Conservation (phyloP, 2,888 invertebrate genomes). For the Mamestra brassicae region DNA sequence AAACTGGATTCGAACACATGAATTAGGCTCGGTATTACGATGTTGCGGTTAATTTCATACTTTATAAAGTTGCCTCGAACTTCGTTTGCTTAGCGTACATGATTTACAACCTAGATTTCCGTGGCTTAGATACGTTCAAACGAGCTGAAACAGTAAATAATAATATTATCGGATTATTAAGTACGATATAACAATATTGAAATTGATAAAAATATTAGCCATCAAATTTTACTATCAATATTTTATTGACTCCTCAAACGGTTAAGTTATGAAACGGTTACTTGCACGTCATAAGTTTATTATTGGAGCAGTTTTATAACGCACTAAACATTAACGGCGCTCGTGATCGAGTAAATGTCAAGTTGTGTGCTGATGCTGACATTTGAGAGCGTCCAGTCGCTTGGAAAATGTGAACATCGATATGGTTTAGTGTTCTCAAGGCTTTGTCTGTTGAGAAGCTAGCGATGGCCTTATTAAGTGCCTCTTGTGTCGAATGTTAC, state of each 20-base stretch:
- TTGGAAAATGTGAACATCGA: slow-evolving; percentile 62
- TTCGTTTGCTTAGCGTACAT: neutral
- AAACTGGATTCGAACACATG: slow-evolving; percentile 33
- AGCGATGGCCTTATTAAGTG: slow-evolving; percentile 42
- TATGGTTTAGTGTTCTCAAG: slow-evolving; percentile 53
- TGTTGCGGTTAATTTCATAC: slow-evolving; percentile 8
- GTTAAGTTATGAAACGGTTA: slow-evolving; percentile 56
- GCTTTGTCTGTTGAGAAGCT: slow-evolving; percentile 51
- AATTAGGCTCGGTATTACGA: slow-evolving; percentile 11
- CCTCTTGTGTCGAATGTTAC: slow-evolving; percentile 14
- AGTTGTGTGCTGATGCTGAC: slow-evolving; percentile 80
- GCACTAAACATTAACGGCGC: slow-evolving; percentile 67
- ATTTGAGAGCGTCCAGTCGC: slow-evolving; percentile 76
- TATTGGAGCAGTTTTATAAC: slow-evolving; percentile 71
- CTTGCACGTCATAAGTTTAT: slow-evolving; percentile 63
- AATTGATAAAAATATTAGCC: slow-evolving; percentile 43
- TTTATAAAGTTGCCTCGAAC: slow-evolving; percentile 7
- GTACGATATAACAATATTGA: slow-evolving; percentile 31
- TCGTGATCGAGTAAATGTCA: slow-evolving; percentile 84
- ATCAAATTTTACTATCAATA: slow-evolving; percentile 36
- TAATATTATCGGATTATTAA: slow-evolving; percentile 31
- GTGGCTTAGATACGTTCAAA: slow-evolving; percentile 6
- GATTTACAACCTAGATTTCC: slow-evolving; percentile 13
- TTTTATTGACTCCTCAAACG: slow-evolving; percentile 58
- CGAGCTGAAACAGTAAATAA: slow-evolving; percentile 18